Conservation (phyloP, 1,140 invertebrate genomes). For the Hormaphis cornu region DNA sequence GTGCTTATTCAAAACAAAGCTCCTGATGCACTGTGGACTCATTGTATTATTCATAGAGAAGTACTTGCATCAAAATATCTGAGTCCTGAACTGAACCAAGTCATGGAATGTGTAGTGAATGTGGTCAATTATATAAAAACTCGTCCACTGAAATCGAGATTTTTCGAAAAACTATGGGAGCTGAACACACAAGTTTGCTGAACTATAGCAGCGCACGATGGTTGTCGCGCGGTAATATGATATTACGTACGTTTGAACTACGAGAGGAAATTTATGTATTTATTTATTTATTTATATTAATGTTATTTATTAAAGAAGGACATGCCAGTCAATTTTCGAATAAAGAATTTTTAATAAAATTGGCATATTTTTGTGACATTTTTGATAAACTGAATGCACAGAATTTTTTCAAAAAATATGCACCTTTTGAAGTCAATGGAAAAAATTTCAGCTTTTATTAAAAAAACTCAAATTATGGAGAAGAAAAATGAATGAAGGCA, state of each 20-base stretch:
- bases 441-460: too few relatives aligned
- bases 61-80: not conserved
- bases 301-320: not conserved
- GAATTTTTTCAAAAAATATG: not conserved
- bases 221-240: too few relatives aligned
- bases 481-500: too few relatives aligned
- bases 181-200: not conserved
- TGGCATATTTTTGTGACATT: not conserved
- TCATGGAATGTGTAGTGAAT: not conserved
- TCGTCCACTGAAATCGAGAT: not conserved
- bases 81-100: not conserved
- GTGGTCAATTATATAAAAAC: not conserved
- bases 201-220: not conserved
- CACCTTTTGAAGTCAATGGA: not conserved
- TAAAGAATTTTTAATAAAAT: not conserved
- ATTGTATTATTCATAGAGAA: too few relatives aligned
- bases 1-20: not conserved
- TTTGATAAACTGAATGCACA: not conserved
- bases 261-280: not conserved
- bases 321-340: not conserved
- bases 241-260: not conserved
- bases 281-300: too few relatives aligned
- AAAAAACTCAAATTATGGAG: too few relatives aligned
- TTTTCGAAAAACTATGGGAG: not conserved
- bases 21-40: not conserved